Evolutionary conservation across 1,140 invertebrate genomes (phyloP).

Genomic region (Drosophila takahashii): DNA sequence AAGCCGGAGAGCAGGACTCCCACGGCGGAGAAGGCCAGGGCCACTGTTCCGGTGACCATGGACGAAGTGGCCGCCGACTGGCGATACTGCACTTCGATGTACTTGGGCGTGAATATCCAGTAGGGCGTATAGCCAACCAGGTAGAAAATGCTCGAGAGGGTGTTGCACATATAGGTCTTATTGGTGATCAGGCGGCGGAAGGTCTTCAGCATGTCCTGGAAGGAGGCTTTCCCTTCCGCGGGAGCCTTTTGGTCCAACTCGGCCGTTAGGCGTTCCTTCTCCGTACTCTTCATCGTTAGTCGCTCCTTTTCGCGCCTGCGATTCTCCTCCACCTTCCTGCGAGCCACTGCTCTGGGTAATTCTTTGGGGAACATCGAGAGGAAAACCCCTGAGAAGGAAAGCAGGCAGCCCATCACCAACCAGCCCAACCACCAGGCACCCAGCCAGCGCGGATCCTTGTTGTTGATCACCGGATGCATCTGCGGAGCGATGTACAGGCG

Average conservation of each 20-base stretch:
- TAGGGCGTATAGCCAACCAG: conserved; percentile 90
- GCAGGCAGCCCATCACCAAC: conserved; percentile 88
- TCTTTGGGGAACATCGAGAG: conserved; percentile 89
- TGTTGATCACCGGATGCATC: conserved; percentile 89
- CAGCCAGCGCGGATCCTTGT: conserved; percentile 90
- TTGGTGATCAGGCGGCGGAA: conserved; percentile 88
- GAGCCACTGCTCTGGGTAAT: conserved; percentile 87
- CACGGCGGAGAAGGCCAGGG: conserved; percentile 89
- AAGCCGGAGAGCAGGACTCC: conserved; percentile 89
- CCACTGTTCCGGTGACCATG: conserved; percentile 88
- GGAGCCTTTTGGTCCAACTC: conserved; percentile 53
- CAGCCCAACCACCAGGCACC: conserved; percentile 93
- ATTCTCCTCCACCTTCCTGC: conserved; percentile 85
- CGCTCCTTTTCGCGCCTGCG: conserved; percentile 58
- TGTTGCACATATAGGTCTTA: conserved; percentile 89
- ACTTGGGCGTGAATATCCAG: conserved; percentile 91
- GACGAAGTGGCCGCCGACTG: conserved; percentile 89
- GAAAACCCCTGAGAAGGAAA: conserved; percentile 88
- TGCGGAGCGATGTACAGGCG: conserved; percentile 89
- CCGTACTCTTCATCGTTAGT: conserved; percentile 36
- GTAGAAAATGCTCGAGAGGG: conserved; percentile 89
- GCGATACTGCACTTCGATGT: conserved; percentile 91
- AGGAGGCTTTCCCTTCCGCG: conserved; percentile 81
- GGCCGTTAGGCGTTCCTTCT: conserved; percentile 55
- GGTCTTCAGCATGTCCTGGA: conserved; percentile 87